Base-by-base conservation (phyloP, 2,797 vertebrate genomes). In the Tachyglossus aculeatus region DNA sequence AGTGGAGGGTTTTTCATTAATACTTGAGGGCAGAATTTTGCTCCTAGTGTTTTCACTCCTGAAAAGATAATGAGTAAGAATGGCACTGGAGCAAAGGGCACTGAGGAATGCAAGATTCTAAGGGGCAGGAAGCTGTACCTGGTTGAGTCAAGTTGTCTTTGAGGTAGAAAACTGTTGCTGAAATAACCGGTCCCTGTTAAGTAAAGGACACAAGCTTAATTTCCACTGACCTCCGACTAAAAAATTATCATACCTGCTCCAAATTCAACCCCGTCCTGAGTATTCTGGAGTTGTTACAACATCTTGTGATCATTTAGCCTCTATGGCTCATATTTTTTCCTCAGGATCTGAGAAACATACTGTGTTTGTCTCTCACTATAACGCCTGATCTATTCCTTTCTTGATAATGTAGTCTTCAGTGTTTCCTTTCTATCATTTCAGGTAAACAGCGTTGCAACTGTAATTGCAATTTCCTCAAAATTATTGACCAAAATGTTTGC, bases 1-100 rank as follows among this genome's bases (percentile, higher is more conserved):
- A 3, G 16, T 19, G 27, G 31, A 48, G 31, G n/a, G 45, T 9
- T 48, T 48, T 29, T 27, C 4, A 71, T 69, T 74, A 81, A 78
- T 69, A 73, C 78, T 61, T 54, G 66, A 78, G 78, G 80, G 76
- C 59, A 74, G 77, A 71, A 71, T 74, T 71, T 76, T 51, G 44
- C 11, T 77, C 41, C 27, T 73, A 14, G 51, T 80, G 68, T 81
- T 78, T 76, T 40, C 58, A 62, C 43, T 76, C 29, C 31, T 44
- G 66, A 61, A 64, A 69, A 64, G 64, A n/a, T 67, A 75, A 61
- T 40, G 63, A 81, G 80, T 52, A 61, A 67, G 73, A 74, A 36
- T 19, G 39, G n/a, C 8, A 33, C 65, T 5, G 52, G 31, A 58
- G 31, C 21, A 13, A 7, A 7, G 11, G 1, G 22, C 1, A 36